A percentile compares a stretch with the other conserved stretches of the same genome.
Conservation (phyloP, 2,113 vertebrate genomes). For the human (Homo sapiens) region DNA sequence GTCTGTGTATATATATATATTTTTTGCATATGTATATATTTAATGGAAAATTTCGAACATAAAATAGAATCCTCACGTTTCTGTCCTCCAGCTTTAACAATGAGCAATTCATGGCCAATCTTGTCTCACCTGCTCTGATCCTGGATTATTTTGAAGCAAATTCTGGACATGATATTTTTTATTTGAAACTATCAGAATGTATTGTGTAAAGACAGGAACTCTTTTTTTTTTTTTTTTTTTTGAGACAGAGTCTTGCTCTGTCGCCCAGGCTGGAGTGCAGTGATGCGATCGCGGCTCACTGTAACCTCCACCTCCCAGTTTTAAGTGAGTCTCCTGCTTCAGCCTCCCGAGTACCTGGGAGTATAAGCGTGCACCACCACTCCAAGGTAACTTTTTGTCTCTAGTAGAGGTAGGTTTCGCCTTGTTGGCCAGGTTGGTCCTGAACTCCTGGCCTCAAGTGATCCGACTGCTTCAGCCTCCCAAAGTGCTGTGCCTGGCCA, state of each 20-base stretch:
- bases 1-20: neutral
- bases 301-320: neutral
- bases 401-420: neutral
- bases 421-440: neutral
- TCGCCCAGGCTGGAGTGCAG: neutral
- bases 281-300: neutral
- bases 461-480: neutral
- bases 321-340: neutral
- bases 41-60: neutral
- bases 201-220: neutral
- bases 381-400: neutral
- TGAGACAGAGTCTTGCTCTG: neutral
- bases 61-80: neutral
- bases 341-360: neutral
- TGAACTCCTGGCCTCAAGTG: neutral
- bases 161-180: neutral
- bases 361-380: neutral
- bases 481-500: neutral
- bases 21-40: neutral
- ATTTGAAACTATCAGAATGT: neutral
- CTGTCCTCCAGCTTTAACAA: neutral
- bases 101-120: neutral
- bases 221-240: neutral
- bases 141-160: constrained; percentile 7
- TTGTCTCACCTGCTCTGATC: neutral